Evolutionary conservation across 2,888 invertebrate genomes (phyloP).

Genomic region (Terebella lapidaria): DNA sequence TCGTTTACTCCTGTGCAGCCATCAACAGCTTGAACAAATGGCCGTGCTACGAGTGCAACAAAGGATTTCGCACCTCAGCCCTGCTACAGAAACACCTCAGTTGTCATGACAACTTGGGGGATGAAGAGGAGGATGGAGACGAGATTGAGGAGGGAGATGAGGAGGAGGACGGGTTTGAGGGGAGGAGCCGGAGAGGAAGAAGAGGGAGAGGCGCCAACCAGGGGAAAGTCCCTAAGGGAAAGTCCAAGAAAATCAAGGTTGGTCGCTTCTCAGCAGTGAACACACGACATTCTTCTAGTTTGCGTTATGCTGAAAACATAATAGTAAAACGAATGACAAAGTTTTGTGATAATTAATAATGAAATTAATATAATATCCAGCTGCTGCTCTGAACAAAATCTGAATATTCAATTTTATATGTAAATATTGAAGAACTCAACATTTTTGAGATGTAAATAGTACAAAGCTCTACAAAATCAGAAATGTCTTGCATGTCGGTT

Average conservation of each 20-base stretch:
- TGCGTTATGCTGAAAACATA: too few relatives aligned
- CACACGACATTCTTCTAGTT: too few relatives aligned
- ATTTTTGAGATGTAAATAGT: too few relatives aligned
- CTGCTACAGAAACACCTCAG: slow-evolving; percentile 63
- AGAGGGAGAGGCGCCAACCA: not conserved
- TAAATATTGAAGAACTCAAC: too few relatives aligned
- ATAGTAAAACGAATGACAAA: too few relatives aligned
- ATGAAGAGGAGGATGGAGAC: slow-evolving; percentile 1
- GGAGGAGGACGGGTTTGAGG: not conserved
- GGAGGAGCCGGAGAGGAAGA: not conserved
- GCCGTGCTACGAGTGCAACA: slow-evolving; percentile 65
- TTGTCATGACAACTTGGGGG: slow-evolving; percentile 31
- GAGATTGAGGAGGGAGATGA: slow-evolving; percentile 2
- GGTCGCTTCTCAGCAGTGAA: too few relatives aligned
- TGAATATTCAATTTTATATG: too few relatives aligned
- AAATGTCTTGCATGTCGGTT: too few relatives aligned
- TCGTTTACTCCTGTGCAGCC: slow-evolving; percentile 2
- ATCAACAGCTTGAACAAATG: slow-evolving; percentile 45
- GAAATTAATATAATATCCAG: too few relatives aligned
- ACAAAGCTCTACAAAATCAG: too few relatives aligned
- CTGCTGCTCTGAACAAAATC: too few relatives aligned
- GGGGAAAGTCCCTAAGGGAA: not conserved
- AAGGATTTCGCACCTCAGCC: slow-evolving; percentile 59
- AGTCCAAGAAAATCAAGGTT: not conserved
- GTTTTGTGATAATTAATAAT: too few relatives aligned